Conservation (phyloP, 2,888 invertebrate species). For the Strigamia transsilvanica region DNA sequence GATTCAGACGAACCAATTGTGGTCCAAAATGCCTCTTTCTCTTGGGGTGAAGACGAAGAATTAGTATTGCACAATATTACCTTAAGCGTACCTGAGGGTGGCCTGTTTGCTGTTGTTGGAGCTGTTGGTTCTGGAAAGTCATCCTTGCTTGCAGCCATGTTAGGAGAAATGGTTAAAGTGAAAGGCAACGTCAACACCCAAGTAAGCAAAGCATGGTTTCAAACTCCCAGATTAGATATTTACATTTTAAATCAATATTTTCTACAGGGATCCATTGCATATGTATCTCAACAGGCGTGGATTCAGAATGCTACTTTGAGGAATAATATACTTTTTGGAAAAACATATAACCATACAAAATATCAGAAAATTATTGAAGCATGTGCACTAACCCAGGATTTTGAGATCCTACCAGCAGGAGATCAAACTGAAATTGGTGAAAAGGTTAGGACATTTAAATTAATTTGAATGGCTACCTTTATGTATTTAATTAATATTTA, state of each 20-base stretch:
- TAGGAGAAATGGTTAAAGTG: conserved; percentile 50
- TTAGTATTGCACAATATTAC: conserved; percentile 4
- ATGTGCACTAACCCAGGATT: conserved; percentile 67
- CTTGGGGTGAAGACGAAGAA: conserved; percentile 40
- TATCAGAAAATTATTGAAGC: conserved; percentile 63
- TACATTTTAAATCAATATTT: neutral
- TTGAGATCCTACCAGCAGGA: conserved; percentile 68
- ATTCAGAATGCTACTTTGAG: conserved; percentile 68
- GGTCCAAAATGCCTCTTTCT: conserved; percentile 23
- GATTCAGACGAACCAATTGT: conserved; percentile 37
- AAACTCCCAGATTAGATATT: neutral
- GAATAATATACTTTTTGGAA: conserved; percentile 68
- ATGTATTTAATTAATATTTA: conserved; percentile 56
- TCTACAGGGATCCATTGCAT: conserved; percentile 66
- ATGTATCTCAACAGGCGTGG: conserved; percentile 70
- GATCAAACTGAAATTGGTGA: conserved; percentile 70
- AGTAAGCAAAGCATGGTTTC: neutral
- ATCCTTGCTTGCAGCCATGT: conserved; percentile 33
- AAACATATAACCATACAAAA: conserved; percentile 60
- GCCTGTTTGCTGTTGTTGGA: conserved; percentile 50
- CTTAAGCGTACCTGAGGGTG: conserved; percentile 1
- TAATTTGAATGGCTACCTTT: too few species aligned
- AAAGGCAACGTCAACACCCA: conserved; percentile 20
- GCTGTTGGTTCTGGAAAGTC: conserved; percentile 51
- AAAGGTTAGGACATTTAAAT: conserved; percentile 64